Conservation (phyloP, 2,888 invertebrate genomes). For the Hyalella azteca region DNA sequence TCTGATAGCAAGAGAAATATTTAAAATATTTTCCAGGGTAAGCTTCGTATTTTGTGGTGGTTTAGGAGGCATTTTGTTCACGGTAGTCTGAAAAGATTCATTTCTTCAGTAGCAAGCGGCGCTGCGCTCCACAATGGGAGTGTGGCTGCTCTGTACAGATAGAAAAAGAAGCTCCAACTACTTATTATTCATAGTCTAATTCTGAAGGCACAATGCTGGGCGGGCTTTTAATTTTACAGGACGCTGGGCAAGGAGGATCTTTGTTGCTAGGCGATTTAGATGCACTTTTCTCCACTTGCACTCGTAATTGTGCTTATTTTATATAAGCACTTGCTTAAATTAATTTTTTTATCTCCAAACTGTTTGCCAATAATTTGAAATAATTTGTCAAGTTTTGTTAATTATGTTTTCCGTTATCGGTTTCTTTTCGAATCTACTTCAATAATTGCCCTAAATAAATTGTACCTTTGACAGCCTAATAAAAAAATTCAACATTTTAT, state of each 20-base stretch:
- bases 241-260: constrained; percentile 30
- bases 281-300: constrained; percentile 11
- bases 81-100: neutral
- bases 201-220: constrained; percentile 27
- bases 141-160: constrained; percentile 2
- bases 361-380: too few species aligned
- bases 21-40: too few species aligned
- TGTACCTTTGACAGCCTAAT: too few species aligned
- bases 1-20: too few species aligned
- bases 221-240: constrained; percentile 31
- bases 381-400: too few species aligned
- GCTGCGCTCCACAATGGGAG: constrained; percentile 13
- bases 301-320: constrained; percentile 21
- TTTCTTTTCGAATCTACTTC: too few species aligned
- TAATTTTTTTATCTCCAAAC: too few species aligned
- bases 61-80: neutral
- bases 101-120: constrained; percentile 10
- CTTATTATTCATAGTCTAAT: constrained; percentile 37
- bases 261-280: constrained; percentile 17
- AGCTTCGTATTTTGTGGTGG: too few species aligned
- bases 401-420: too few species aligned
- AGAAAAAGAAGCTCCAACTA: constrained; percentile 36
- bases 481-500: neutral
- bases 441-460: too few species aligned
- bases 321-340: too few species aligned